Conservation (phyloP, 2,797 vertebrate species). For the Danio albolineatus region DNA sequence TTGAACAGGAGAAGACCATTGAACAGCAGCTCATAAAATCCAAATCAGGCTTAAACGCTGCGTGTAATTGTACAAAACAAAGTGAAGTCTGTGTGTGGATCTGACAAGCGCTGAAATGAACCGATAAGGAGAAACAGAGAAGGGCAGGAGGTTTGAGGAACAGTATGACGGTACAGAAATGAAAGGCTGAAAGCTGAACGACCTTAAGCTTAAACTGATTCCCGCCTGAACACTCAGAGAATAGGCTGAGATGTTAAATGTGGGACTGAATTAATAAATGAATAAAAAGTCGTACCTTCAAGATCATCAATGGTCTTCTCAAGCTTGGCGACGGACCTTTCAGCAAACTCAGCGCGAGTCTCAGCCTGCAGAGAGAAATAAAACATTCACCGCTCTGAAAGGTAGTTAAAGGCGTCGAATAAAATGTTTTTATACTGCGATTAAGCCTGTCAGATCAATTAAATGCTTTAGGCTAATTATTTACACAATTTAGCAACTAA, state of each 20-base stretch:
- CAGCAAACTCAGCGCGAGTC: conserved; percentile 98
- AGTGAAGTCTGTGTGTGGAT: conserved; percentile 6
- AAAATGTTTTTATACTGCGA: too few relatives aligned
- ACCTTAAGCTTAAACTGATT: conserved; percentile 15
- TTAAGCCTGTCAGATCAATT: too few relatives aligned
- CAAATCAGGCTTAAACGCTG: conserved; percentile 9
- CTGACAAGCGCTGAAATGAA: background rate
- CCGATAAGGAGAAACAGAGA: conserved; percentile 30
- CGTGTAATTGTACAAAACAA: conserved; percentile 19
- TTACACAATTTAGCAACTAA: too few relatives aligned
- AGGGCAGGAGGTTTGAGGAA: conserved; percentile 33
- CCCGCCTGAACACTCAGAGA: background rate
- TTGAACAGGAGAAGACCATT: conserved; percentile 13
- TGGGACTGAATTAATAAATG: conserved; percentile 6
- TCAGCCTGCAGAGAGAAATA: conserved; percentile 84
- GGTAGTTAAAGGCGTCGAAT: too few relatives aligned
- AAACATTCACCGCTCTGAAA: background rate
- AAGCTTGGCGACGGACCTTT: conserved; percentile 99
- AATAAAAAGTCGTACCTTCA: conserved; percentile 88
- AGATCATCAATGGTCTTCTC: conserved; percentile 99
- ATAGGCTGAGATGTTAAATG: background rate
- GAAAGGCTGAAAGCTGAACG: conserved; percentile 12
- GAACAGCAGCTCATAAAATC: conserved; percentile 24
- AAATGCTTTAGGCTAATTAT: too few relatives aligned
- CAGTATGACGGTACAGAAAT: conserved; percentile 1